Conservation (phyloP, 2,888 invertebrate genomes). For the Philhelius pedissequus region DNA sequence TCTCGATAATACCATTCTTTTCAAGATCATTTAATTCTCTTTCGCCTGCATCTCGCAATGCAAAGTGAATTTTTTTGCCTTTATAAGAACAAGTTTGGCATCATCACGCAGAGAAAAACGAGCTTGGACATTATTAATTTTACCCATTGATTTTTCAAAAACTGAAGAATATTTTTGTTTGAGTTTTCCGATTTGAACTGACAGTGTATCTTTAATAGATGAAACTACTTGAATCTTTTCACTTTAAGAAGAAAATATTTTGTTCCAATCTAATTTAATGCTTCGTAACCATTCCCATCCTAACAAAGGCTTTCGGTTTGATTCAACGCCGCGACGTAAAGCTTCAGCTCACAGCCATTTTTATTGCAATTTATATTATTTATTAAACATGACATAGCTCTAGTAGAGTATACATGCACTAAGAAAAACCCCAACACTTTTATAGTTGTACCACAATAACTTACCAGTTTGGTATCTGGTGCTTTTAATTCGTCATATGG, state of each 20-base stretch:
- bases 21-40: constrained; percentile 59
- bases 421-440: neutral
- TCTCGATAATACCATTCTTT: constrained; percentile 62
- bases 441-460: neutral
- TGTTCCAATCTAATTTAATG: constrained; percentile 15
- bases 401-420: neutral
- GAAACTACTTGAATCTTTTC: constrained; percentile 53
- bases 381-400: neutral
- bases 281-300: neutral
- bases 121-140: constrained; percentile 39
- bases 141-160: neutral
- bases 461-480: neutral
- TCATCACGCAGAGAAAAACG: constrained; percentile 56
- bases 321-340: too few species aligned
- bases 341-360: neutral
- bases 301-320: constrained; percentile 1
- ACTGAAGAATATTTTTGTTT: neutral
- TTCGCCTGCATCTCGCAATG: constrained; percentile 41
- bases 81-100: constrained; percentile 60
- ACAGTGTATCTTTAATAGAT: constrained; percentile 72
- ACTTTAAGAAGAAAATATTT: neutral
- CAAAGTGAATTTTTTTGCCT: constrained; percentile 65
- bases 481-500: neutral
- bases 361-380: neutral
- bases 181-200: constrained; percentile 50